These are phyloP conservation scores for Achatina immaculata DNA, from an alignment of 1,140 invertebrate genomes.

Conservation along the genomic window DNA sequence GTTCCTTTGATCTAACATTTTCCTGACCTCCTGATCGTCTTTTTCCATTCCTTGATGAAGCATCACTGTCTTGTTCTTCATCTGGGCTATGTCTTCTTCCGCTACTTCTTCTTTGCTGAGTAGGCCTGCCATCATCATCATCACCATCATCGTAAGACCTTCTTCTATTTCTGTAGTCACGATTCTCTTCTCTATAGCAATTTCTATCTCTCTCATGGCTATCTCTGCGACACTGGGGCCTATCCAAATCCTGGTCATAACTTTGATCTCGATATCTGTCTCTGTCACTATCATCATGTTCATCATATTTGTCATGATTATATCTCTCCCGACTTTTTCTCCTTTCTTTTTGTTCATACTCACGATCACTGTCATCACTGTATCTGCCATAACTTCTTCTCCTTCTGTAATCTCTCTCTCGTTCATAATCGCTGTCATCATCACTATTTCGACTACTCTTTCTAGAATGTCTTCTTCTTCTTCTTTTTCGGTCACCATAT, in stretches of 20 bases:
- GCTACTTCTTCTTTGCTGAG: not conserved
- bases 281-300: not conserved
- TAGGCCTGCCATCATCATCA: not conserved
- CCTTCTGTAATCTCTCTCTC: not conserved
- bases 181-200: not conserved
- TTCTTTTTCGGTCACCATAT: not conserved
- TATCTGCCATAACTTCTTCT: constrained; percentile 3
- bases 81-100: not conserved
- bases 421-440: constrained; percentile 15
- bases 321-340: constrained; percentile 17
- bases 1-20: not conserved
- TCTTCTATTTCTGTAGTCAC: not conserved
- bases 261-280: not conserved
- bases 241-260: not conserved
- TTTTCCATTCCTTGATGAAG: not conserved
- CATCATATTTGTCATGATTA: not conserved
- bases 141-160: constrained; percentile 5
- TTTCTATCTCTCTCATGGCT: constrained; percentile 7
- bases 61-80: not conserved
- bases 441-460: constrained; percentile 8
- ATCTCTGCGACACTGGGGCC: not conserved
- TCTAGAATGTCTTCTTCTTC: not conserved
- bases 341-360: constrained; percentile 15
- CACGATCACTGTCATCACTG: constrained; percentile 25
- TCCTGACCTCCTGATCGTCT: constrained; percentile 2